Base-by-base conservation (phyloP, 2,888 invertebrate species). In the Drosophila nigricruria region DNA sequence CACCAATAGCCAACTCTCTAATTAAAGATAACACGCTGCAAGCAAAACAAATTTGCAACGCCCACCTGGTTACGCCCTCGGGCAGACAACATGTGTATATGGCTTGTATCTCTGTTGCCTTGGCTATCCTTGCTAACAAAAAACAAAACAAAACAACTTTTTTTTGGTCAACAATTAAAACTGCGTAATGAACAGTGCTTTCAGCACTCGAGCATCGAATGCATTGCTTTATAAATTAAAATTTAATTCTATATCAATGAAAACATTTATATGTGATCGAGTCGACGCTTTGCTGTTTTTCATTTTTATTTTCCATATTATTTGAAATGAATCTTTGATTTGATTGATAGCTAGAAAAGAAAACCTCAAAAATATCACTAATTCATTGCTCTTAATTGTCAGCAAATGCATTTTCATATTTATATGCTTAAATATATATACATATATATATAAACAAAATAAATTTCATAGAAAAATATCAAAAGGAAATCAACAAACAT, bases 91-190 rank as follows among this genome's bases (percentile, higher is more conserved):
- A 66, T 64, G 57, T 66, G 62, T 56, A 43, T n/a, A 43, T n/a
- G 50, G 45, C 8, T 54, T 56, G 42, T 68, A 5, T 9, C n/a
- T 6, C 6, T 42, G 45, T 47, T 64, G 76, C 43, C 59, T 56
- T 52, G 52, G 57, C 30, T 60, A 61, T 70, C 63, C 18, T 5
- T 36, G 36, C n/a, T 25, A 10, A n/a, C 25, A n/a, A 8, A 27
- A 45, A 62, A 58, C 59, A 59, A 66, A 56, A 58, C 23, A 52
- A 60, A 59, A 75, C 36, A 59, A 70, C 30, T 36, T 61, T 76
- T 81, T 81, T 57, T 64, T 43, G 43, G 70, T 73, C 67, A 77
- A 60, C 67, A 80, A 73, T 84, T 82, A 84, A 70, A 62, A 61
- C 32, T 56, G 27, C 43, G 66, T 18, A 64, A 25, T 57, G 73